Evolutionary conservation across 1,140 invertebrate species (phyloP).

Genomic region (Sitobion miscanthi): DNA sequence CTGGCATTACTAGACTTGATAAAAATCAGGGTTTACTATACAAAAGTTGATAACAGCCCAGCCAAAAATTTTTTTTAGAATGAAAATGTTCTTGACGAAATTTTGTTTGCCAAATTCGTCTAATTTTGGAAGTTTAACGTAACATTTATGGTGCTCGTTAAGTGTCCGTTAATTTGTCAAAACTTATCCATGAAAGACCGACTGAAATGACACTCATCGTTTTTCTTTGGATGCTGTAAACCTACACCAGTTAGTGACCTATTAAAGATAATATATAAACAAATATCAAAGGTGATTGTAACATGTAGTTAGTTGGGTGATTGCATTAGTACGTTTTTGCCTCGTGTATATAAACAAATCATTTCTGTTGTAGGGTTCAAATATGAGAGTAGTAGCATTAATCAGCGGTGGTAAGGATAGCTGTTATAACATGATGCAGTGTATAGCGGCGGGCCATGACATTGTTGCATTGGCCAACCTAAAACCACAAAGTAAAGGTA

Average conservation of each 20-base stretch:
- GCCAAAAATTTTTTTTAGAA: constrained; percentile 55
- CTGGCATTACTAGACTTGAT: background rate
- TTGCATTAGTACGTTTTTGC: background rate
- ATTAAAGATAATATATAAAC: constrained; percentile 45
- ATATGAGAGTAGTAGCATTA: constrained; percentile 87
- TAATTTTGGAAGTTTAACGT: background rate
- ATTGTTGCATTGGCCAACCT: constrained; percentile 97
- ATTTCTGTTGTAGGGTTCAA: background rate
- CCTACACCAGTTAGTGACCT: constrained; percentile 35
- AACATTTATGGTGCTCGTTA: background rate
- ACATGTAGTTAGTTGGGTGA: background rate
- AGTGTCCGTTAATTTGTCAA: background rate
- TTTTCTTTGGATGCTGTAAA: constrained; percentile 30
- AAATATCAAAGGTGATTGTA: constrained; percentile 33
- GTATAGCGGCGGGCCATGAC: constrained; percentile 92
- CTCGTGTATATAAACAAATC: constrained; percentile 23
- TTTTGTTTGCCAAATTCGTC: constrained; percentile 8
- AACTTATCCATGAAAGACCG: background rate
- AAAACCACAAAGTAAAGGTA: constrained; percentile 84
- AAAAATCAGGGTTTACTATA: constrained; percentile 48
- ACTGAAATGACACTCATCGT: background rate
- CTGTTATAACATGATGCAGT: constrained; percentile 95
- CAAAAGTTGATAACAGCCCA: constrained; percentile 31
- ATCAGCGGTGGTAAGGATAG: constrained; percentile 99
- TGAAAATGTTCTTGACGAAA: constrained; percentile 41